A percentile compares a stretch with the other conserved stretches of the same genome.
Conservation (phyloP, 2,113 vertebrate genomes). For the Dasyornis broadbenti region DNA sequence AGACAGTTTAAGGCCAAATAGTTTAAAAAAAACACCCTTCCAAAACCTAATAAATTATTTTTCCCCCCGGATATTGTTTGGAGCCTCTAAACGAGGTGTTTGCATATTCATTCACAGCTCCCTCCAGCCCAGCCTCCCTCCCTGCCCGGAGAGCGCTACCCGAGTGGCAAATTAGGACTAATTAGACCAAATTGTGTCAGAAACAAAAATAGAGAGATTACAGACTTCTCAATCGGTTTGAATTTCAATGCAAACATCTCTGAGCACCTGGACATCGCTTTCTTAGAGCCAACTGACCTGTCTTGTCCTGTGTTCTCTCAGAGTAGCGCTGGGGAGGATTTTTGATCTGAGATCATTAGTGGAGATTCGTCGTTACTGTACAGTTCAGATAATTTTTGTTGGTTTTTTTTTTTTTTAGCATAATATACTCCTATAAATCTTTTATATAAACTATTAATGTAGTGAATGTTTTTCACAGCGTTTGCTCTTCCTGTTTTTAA, state of each 20-base stretch:
- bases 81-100: not conserved
- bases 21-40: constrained; percentile 50
- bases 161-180: constrained; percentile 29
- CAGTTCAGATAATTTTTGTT: not conserved
- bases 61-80: constrained; percentile 5
- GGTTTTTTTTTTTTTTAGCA: not conserved
- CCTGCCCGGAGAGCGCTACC: not conserved
- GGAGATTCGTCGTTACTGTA: not conserved
- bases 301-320: not conserved
- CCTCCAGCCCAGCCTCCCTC: not conserved
- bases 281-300: not conserved
- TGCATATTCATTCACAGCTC: not conserved
- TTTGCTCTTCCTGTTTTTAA: not conserved
- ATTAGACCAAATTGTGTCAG: constrained; percentile 18
- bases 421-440: too few species aligned
- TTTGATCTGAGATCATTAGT: not conserved
- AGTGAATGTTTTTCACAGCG: not conserved
- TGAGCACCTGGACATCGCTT: not conserved
- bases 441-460: not conserved
- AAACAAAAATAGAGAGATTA: constrained; percentile 32
- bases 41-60: constrained; percentile 64
- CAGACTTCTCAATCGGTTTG: not conserved
- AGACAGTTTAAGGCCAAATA: constrained; percentile 68
- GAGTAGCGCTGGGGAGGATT: not conserved
- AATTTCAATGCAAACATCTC: constrained; percentile 19